These are phyloP conservation scores for Peucedramus taeniatus DNA, from an alignment of 2,113 vertebrate genomes.

Conservation along the genomic window DNA sequence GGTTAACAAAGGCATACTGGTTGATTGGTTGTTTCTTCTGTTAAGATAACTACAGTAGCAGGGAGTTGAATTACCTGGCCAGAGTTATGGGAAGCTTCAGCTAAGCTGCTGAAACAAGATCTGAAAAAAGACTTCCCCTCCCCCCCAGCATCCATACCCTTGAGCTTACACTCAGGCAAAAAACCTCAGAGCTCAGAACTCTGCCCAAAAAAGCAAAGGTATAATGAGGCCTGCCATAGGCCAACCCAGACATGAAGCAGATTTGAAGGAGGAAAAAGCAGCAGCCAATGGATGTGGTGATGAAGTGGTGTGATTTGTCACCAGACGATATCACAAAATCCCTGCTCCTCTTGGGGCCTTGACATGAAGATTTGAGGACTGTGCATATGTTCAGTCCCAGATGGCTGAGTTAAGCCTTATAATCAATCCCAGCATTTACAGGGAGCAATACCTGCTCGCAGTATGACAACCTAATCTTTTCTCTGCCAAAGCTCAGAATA, in stretches of 20 bases:
- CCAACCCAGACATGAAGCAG: background rate
- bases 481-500: background rate
- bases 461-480: background rate
- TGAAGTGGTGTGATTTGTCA: background rate
- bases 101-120: background rate
- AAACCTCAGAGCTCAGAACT: background rate
- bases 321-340: background rate
- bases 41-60: background rate
- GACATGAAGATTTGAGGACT: background rate
- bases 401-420: background rate
- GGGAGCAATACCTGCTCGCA: background rate
- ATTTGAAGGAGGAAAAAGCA: background rate
- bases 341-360: background rate
- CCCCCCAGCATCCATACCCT: accelerated
- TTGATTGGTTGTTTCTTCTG: background rate
- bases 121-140: accelerated
- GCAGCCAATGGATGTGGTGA: background rate
- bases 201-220: background rate
- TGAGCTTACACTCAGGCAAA: background rate
- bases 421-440: background rate
- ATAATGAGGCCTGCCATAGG: background rate
- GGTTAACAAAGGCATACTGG: background rate
- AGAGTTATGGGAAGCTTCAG: background rate
- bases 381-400: background rate
- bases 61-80: background rate